Evolutionary conservation across 92 coral and sea anemone species (phyloP).

Genomic region (Micromussa lordhowensis): DNA sequence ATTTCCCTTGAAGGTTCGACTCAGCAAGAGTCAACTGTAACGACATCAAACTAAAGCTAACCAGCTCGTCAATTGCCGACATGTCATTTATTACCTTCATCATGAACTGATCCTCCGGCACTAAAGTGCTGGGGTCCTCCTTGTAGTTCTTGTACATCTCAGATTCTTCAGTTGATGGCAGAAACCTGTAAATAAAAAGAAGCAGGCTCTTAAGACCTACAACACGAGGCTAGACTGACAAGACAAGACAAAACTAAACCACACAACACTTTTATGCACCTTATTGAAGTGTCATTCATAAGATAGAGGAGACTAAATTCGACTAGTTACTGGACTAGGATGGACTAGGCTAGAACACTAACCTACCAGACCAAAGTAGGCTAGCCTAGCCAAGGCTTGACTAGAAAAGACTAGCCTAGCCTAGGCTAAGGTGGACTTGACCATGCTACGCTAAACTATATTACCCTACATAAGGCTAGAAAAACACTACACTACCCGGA

Average conservation of each 20-base stretch:
- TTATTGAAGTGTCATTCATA: too few relatives aligned
- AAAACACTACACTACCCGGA: not conserved
- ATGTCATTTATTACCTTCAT: slow-evolving; percentile 90
- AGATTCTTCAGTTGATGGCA: slow-evolving; percentile 90
- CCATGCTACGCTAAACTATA: too few relatives aligned
- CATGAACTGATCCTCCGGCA: slow-evolving; percentile 90
- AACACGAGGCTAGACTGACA: not conserved
- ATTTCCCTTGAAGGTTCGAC: too few relatives aligned
- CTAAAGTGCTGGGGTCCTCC: slow-evolving; percentile 71
- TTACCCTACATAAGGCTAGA: too few relatives aligned
- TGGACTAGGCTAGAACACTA: too few relatives aligned
- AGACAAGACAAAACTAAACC: not conserved
- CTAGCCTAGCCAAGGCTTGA: not conserved
- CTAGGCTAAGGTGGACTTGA: not conserved
- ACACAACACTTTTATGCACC: not conserved
- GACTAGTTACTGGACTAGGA: not conserved
- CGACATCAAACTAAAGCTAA: too few relatives aligned
- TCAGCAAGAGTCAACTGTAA: too few relatives aligned
- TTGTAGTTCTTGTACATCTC: slow-evolving; percentile 98
- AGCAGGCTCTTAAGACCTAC: not conserved
- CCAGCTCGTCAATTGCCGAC: too few relatives aligned
- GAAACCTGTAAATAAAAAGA: slow-evolving; percentile 67
- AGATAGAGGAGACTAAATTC: too few relatives aligned
- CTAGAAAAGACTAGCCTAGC: not conserved
- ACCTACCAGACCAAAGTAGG: not conserved